Conservation (phyloP, 2,113 vertebrate species). For the Trichechus manatus region DNA sequence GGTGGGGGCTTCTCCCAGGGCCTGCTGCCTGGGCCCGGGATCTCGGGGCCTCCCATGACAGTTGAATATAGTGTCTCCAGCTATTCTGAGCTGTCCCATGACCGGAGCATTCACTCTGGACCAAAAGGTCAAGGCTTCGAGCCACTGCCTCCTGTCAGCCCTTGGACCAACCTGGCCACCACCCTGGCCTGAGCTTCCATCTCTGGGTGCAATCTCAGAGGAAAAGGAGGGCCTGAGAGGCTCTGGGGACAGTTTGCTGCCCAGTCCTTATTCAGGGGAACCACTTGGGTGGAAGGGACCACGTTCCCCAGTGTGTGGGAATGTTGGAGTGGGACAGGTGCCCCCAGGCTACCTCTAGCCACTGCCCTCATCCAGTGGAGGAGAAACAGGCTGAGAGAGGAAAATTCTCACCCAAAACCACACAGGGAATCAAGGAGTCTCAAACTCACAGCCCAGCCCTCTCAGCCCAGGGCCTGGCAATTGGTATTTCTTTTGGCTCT, state of each 20-base stretch:
- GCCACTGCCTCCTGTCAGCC: conserved; percentile 16
- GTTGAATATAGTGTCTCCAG: conserved; percentile 78
- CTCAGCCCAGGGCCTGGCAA: not conserved
- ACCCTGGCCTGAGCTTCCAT: not conserved
- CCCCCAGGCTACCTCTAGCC: not conserved
- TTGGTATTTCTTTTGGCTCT: not conserved
- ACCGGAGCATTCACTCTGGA: conserved; percentile 68
- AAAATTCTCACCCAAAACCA: not conserved
- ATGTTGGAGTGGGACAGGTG: not conserved
- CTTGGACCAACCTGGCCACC: conserved; percentile 24
- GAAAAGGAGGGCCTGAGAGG: not conserved
- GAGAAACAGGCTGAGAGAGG: not conserved
- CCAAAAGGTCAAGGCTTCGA: conserved; percentile 78
- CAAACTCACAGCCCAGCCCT: not conserved
- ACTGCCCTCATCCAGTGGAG: not conserved
- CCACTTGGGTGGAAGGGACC: not conserved
- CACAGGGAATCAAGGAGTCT: not conserved
- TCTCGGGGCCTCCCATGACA: conserved; percentile 71
- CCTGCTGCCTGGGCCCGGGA: not conserved
- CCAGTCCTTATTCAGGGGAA: not conserved
- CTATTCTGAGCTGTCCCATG: conserved; percentile 83
- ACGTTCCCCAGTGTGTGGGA: not conserved
- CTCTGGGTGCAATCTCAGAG: not conserved
- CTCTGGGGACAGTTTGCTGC: not conserved
- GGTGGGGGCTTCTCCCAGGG: conserved; percentile 35